Base-by-base conservation (phyloP, 1,140 invertebrate species). In the Diabrotica undecimpunctata region DNA sequence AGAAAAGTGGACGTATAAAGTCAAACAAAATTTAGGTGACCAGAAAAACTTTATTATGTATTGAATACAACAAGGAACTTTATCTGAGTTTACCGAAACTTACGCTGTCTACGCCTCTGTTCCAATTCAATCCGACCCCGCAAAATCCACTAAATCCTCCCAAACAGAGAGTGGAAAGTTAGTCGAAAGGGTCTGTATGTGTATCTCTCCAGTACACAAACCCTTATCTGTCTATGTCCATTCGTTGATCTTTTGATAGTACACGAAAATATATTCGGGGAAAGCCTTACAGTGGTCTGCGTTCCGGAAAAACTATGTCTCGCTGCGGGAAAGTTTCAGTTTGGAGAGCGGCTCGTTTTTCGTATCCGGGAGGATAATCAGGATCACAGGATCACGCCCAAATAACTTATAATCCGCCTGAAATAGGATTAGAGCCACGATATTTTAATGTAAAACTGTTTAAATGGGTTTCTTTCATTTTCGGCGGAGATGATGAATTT, bases 231-330 rank as follows among this genome's bases (percentile, higher is more conserved):
- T 55, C 55, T 46, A 50, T 57, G 54, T 61, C 60, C 55, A 57
- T 66, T 61, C 60, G 14, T 56, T 66, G 60, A 62, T 66, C 65
- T 66, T 66, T 66, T 58, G 60, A 62, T 66, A 66, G 65, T 46
- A 54, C 50, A 64, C 50, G 38, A 56, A 66, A 61, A 66, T 66
- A 57, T 66, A 66, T 61, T 62, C 60, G 54, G 54, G 58, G 10
- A 55, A 60, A 60, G 58, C 41, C 46, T 51, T 51, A 50, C 9
- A 60, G 38, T 46, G 58, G 46, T 50, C 38, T 46, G 53, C 35
- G 36, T 52, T 38, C 54, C 39, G 57, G 54, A 66, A 66, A 66
- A 60, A 60, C 58, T 60, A 51, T 60, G 25, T 50, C 14, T n/a
- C 58, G 25, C 41, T 50, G 58, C 58, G 46, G 58, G 39, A 60